Evolutionary conservation across 1,140 invertebrate species (phyloP), one percentile per base, ranked within the genome.

Genomic region (Drosophila punjabiensis): DNA sequence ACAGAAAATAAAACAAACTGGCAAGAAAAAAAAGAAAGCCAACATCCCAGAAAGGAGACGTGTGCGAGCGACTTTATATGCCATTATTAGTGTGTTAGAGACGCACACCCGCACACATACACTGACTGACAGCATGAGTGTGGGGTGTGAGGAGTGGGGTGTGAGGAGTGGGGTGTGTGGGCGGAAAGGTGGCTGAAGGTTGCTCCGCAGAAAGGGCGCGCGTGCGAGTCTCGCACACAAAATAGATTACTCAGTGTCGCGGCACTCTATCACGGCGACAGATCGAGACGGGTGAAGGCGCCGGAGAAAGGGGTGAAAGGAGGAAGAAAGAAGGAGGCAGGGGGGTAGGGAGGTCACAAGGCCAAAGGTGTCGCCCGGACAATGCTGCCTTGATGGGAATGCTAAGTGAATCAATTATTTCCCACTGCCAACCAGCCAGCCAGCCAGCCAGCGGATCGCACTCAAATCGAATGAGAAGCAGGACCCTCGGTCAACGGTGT

Each of bases 221-320:
- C 52, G 39, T 71, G 37, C 43, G 41, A 59, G 71, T 77, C 64
- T 60, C 76, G 76, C 82, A 78, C 83, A 90, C 76, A 79, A 88
- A 88, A 88, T 88, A 81, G 85, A 88, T 88, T 88, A 88, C 85
- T 88, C 85, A 89, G 81, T 85, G 85, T 89, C 85, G 86, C 86
- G 81, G 64, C 74, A 89, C 86, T 89, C 85, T 81, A 88, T 89
- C 84, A 87, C 80, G 75, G 70, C 43, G 45, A 53, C 64, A 74
- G 68, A 74, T 74, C 70, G 69, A 73, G 35, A n/a, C 45, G 28
- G 28, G 28, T 18, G 47, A 37, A 47, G 37, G 55, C 9, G 58
- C 9, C 18, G n/a, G 13, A n/a, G 39, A 32, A 43, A 37, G 52
- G 39, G 18, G 30, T 13, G 10, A 24, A 32, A 8, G 20, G 37